These are phyloP conservation scores for Potorous gilbertii DNA, from an alignment of 2,797 vertebrate species.

Conservation along the genomic window DNA sequence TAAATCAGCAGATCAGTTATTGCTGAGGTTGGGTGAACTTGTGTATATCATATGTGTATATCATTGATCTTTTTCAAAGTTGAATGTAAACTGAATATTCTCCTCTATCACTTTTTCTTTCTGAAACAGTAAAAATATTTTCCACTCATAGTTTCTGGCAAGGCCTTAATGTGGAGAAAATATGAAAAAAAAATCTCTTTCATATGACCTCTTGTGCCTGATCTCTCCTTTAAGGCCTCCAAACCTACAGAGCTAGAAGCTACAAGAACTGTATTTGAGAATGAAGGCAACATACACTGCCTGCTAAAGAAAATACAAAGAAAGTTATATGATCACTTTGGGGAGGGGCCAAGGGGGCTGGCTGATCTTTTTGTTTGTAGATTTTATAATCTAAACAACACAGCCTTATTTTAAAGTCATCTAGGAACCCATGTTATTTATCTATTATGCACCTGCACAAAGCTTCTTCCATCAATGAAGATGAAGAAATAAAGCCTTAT, in stretches of 20 bases:
- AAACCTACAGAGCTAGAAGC: not conserved
- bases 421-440: conserved; percentile 33
- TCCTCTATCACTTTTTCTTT: not conserved
- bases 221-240: not conserved
- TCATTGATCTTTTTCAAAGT: conserved; percentile 23
- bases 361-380: not conserved
- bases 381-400: conserved; percentile 2
- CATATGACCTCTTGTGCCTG: not conserved
- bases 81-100: conserved; percentile 32
- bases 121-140: conserved; percentile 53
- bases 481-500: not conserved
- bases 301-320: conserved; percentile 12
- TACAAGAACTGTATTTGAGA: not conserved
- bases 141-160: conserved; percentile 43
- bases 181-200: conserved; percentile 51
- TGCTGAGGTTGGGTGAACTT: not conserved
- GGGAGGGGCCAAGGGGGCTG: not conserved
- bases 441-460: not conserved
- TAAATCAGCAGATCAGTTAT: not conserved
- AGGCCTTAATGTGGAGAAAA: conserved; percentile 46
- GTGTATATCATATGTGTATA: not conserved
- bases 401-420: conserved; percentile 35
- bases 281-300: not conserved
- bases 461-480: not conserved
- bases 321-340: not conserved